These are phyloP conservation scores for Chymomyza procnemis DNA, from an alignment of 2,888 invertebrate species.

Conservation along the genomic window DNA sequence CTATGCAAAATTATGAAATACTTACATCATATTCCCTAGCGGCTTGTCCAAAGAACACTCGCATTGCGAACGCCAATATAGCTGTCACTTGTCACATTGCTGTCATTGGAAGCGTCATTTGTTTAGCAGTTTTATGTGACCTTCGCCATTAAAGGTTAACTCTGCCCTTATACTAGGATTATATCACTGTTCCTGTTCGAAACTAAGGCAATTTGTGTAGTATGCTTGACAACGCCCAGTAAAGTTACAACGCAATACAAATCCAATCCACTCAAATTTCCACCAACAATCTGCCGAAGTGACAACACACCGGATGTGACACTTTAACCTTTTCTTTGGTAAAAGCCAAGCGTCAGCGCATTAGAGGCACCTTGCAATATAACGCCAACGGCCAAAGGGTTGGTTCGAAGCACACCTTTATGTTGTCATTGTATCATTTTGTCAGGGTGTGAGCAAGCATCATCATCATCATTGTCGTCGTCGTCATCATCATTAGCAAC, in stretches of 20 bases:
- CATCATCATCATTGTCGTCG: too few relatives aligned
- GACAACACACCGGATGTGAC: constrained; percentile 46
- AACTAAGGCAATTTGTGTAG: neutral
- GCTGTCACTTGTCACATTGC: too few relatives aligned
- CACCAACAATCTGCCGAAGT: constrained; percentile 25
- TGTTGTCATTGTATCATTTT: constrained; percentile 32
- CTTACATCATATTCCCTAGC: too few relatives aligned
- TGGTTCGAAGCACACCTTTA: constrained; percentile 16
- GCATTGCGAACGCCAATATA: too few relatives aligned
- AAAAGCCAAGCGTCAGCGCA: neutral
- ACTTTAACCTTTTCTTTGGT: constrained; percentile 48
- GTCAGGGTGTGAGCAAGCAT: neutral
- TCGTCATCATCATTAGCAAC: too few relatives aligned
- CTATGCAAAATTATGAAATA: too few relatives aligned
- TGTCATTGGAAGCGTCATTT: neutral
- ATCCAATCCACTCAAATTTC: constrained; percentile 46
- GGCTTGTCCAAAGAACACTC: too few relatives aligned
- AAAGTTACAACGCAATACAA: neutral
- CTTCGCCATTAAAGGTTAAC: neutral
- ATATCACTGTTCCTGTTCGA: constrained; percentile 20
- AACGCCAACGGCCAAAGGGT: constrained; percentile 32
- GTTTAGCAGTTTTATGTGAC: neutral
- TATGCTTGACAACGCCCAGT: neutral
- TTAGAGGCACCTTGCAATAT: constrained; percentile 19
- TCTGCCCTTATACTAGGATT: constrained; percentile 31